A percentile compares a stretch with the other conserved stretches of the same genome.
Evolutionary conservation across 2,113 vertebrate genomes (phyloP).

Genomic region (Sigmodon hispidus): DNA sequence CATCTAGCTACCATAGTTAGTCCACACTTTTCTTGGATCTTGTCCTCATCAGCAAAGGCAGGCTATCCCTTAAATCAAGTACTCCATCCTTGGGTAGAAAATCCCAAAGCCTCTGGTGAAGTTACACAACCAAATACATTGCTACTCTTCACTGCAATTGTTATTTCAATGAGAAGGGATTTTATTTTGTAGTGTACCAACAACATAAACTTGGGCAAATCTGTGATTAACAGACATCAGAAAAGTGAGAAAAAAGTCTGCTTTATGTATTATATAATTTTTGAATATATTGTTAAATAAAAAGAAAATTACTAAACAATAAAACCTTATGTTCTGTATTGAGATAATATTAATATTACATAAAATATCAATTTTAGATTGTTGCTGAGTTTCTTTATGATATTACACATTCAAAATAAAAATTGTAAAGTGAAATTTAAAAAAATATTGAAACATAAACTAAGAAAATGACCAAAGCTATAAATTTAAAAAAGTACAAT

Average conservation of each 20-base stretch:
- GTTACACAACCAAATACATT: not conserved
- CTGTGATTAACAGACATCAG: not conserved
- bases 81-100: not conserved
- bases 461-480: too few species aligned
- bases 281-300: not conserved
- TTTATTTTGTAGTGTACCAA: not conserved
- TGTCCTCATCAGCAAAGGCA: not conserved
- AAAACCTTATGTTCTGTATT: rapidly evolving
- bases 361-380: too few species aligned
- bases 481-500: too few species aligned
- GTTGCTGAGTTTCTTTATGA: too few species aligned
- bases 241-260: not conserved
- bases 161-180: not conserved
- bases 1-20: slow-evolving; percentile 10
- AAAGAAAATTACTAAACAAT: not conserved
- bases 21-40: slow-evolving; percentile 49
- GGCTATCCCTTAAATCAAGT: not conserved
- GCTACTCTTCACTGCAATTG: not conserved
- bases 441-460: too few species aligned
- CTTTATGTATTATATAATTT: rapidly evolving
- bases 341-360: too few species aligned
- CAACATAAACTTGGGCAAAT: rapidly evolving
- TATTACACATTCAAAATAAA: too few species aligned
- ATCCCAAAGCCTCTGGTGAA: not conserved
- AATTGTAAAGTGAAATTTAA: too few species aligned